Conservation (phyloP, 2,888 invertebrate genomes). For the Pristionchus maxplancki region DNA sequence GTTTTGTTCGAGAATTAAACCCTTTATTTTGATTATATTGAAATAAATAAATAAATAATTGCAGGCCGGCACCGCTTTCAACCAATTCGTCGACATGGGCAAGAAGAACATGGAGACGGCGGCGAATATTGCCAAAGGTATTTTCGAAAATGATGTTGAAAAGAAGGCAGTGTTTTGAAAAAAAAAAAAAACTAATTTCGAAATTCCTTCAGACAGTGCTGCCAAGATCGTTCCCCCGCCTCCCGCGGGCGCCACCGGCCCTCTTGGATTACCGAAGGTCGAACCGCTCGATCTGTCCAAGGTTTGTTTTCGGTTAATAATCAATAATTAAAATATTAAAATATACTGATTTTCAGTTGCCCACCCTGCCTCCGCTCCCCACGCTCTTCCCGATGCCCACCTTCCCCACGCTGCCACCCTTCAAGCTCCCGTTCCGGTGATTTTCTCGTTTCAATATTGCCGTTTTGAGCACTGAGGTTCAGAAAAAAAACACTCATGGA, state of each 20-base stretch:
- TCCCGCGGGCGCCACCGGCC: neutral
- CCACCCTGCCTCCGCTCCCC: constrained; percentile 25
- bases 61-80: constrained; percentile 25
- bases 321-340: neutral
- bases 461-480: neutral
- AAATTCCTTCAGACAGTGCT: neutral
- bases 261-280: neutral
- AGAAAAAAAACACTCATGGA: too few relatives aligned
- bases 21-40: neutral
- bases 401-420: constrained; percentile 18
- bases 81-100: neutral
- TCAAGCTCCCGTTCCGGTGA: neutral
- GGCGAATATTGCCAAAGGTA: constrained; percentile 28
- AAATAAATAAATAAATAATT: neutral
- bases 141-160: too few relatives aligned
- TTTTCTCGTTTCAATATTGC: neutral
- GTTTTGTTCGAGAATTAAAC: neutral
- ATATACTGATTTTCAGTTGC: neutral
- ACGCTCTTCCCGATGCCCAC: constrained; percentile 7
- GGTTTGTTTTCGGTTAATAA: neutral
- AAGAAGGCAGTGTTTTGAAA: neutral
- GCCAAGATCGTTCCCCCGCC: neutral
- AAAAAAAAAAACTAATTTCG: too few relatives aligned
- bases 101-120: neutral
- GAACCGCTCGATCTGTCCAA: neutral